Evolutionary conservation across 2,113 vertebrate genomes (phyloP).

Genomic region (Dunckerocampus dactyliophorus): DNA sequence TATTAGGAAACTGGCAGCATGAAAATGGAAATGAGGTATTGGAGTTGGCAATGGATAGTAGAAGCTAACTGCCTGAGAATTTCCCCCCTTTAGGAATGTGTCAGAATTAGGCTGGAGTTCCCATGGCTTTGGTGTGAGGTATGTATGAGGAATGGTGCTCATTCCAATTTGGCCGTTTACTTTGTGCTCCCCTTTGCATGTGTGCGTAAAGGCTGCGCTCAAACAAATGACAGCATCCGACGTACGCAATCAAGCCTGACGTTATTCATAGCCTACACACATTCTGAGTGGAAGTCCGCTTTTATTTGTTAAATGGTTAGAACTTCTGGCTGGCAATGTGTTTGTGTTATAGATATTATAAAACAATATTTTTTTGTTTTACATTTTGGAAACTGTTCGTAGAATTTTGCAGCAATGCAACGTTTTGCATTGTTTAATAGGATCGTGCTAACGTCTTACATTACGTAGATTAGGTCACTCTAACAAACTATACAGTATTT

Average conservation of each 20-base stretch:
- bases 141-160: conserved; percentile 69
- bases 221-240: conserved; percentile 9
- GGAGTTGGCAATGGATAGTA: conserved; percentile 62
- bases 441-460: too few relatives aligned
- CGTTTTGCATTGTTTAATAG: too few relatives aligned
- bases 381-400: background rate
- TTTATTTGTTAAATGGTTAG: background rate
- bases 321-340: background rate
- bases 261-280: background rate
- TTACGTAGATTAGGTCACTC: too few relatives aligned
- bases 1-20: conserved; percentile 56
- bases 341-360: background rate
- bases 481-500: too few relatives aligned
- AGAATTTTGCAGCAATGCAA: too few relatives aligned
- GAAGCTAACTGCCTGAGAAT: conserved; percentile 70
- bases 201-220: conserved; percentile 48
- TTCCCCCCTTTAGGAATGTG: conserved; percentile 67
- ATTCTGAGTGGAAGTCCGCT: background rate
- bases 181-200: conserved; percentile 51
- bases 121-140: conserved; percentile 70
- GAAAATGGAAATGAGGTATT: conserved; percentile 73
- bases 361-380: background rate
- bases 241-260: background rate
- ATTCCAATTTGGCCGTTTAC: conserved; percentile 71
- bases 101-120: conserved; percentile 67